Evolutionary conservation across 1,140 invertebrate species (phyloP).

Genomic region (Diorhabda carinulata): DNA sequence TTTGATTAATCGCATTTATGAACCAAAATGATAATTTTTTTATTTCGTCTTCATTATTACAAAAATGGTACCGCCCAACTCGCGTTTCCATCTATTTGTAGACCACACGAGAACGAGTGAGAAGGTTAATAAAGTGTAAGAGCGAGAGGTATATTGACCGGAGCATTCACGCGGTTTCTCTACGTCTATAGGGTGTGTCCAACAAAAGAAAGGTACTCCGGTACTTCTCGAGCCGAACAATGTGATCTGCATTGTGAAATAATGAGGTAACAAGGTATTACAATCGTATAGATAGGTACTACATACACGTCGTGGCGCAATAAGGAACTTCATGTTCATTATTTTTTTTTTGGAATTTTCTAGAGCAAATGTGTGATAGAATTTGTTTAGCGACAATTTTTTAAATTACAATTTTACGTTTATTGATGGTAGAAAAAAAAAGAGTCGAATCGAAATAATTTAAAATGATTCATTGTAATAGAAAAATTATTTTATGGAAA

Average conservation of each 20-base stretch:
- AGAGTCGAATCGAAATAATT: too few species aligned
- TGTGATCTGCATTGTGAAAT: slow-evolving; percentile 2
- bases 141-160: slow-evolving; percentile 9
- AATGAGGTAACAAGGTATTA: slow-evolving; percentile 1
- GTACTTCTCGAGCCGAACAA: not conserved
- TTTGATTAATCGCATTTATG: too few species aligned
- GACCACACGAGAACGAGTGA: slow-evolving; percentile 11
- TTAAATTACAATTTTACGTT: too few species aligned
- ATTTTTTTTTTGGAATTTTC: not conserved
- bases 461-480: too few species aligned
- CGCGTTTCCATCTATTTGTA: slow-evolving; percentile 16
- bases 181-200: slow-evolving; percentile 14
- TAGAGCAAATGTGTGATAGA: too few species aligned
- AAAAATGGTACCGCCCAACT: too few species aligned
- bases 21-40: too few species aligned
- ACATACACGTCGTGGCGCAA: not conserved
- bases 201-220: slow-evolving; percentile 3
- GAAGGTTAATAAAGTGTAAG: not conserved
- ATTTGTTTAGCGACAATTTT: too few species aligned
- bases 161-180: slow-evolving; percentile 10
- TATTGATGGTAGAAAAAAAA: too few species aligned
- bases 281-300: not conserved
- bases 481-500: too few species aligned
- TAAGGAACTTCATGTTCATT: not conserved
- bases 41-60: too few species aligned